Conservation (phyloP, 2,113 vertebrate genomes). For the Andinoacara biseriatus region DNA sequence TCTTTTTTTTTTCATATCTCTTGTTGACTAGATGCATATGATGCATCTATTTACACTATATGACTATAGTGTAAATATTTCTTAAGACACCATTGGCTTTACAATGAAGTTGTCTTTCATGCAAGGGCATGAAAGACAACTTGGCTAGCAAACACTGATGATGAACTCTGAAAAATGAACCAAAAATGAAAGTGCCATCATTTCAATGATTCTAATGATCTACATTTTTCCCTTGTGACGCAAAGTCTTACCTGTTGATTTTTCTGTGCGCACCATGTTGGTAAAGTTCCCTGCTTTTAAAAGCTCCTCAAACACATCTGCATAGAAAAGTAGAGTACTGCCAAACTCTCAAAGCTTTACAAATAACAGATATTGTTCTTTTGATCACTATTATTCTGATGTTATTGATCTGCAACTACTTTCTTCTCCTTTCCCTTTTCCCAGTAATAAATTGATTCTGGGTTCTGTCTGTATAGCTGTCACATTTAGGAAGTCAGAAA, state of each 20-base stretch:
- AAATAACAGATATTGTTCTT: not conserved
- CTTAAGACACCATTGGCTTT: too few relatives aligned
- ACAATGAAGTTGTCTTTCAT: too few relatives aligned
- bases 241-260: not conserved
- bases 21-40: too few relatives aligned
- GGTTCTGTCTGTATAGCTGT: not conserved
- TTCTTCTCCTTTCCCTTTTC: not conserved
- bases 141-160: too few relatives aligned
- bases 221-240: too few relatives aligned
- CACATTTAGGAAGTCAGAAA: not conserved
- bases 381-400: not conserved
- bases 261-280: not conserved
- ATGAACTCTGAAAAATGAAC: too few relatives aligned
- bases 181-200: too few relatives aligned
- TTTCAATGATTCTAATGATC: too few relatives aligned
- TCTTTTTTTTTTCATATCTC: too few relatives aligned
- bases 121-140: too few relatives aligned
- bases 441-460: accelerated
- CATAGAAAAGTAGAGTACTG: not conserved
- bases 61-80: too few relatives aligned
- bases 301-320: not conserved
- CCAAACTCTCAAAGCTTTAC: not conserved
- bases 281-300: not conserved
- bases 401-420: not conserved
- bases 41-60: too few relatives aligned